Evolutionary conservation across 2,113 vertebrate genomes (phyloP).

Genomic region (Centropristis striata): DNA sequence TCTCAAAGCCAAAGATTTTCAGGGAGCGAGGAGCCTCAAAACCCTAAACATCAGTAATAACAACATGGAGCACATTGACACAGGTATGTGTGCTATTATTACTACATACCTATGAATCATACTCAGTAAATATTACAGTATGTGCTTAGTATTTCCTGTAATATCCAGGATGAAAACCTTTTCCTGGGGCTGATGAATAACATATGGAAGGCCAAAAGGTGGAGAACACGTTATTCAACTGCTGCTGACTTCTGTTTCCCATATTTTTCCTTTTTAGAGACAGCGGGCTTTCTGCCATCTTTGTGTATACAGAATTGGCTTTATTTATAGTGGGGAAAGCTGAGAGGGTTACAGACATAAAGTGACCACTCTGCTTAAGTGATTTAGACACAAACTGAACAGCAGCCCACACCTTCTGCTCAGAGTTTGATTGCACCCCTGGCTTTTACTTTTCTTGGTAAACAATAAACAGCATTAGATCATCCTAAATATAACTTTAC

Average conservation of each 20-base stretch:
- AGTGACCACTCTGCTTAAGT: conserved; percentile 18
- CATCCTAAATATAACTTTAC: conserved; percentile 2
- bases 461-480: background rate
- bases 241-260: conserved; percentile 42
- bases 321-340: conserved; percentile 41
- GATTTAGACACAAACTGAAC: conserved; percentile 20
- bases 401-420: background rate
- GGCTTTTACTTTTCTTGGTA: conserved; percentile 2
- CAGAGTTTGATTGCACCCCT: conserved; percentile 3
- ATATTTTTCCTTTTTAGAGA: conserved; percentile 38
- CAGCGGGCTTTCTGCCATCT: conserved; percentile 12
- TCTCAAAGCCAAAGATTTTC: conserved; percentile 91
- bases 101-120: background rate
- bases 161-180: conserved; percentile 12
- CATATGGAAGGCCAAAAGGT: conserved; percentile 30
- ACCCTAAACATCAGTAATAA: conserved; percentile 93
- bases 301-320: conserved; percentile 26
- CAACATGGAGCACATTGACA: conserved; percentile 90
- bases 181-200: conserved; percentile 34
- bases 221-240: conserved; percentile 23
- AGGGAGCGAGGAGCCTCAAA: conserved; percentile 89
- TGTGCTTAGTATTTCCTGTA: background rate
- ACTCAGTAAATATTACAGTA: conserved; percentile 3
- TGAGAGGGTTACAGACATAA: conserved; percentile 15
- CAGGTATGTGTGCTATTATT: conserved; percentile 81